Base-by-base conservation (phyloP, 2,113 vertebrate genomes). In the Sitta europaea region DNA sequence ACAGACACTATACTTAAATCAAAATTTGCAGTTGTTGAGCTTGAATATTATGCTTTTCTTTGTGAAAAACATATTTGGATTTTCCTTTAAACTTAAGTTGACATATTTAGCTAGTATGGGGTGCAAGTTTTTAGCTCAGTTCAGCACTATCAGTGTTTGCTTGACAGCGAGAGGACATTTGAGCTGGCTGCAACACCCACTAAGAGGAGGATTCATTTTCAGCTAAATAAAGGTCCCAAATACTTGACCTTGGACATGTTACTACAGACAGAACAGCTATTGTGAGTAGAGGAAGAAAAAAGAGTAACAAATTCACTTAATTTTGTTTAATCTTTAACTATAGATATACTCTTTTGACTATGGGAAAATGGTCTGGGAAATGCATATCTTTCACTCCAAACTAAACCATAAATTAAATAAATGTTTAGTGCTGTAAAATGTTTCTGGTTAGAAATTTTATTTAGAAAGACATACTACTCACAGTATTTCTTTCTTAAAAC, bases 31-130 rank as follows among this genome's bases (percentile, higher is more conserved):
- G 12, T 48, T 75, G 43, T 55, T 58, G 47, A 61, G 62, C 21
- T 66, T 24, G 7, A 78, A 36, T 71, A 2, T 23, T 29, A 4
- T 5, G 9, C 29, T 65, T 70, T 50, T 14, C 4, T 38, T 33
- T 51, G 18, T 14, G 42, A 59, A 71, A 58, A 63, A 80, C 58
- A 13, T 2, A 15, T 0, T 6, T 3, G 3, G 6, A 14, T 63
- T 78, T 86, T 72, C n/a, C 71, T 90, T 90, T 59, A 66, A 71
- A 40, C 14, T 70, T 58, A 31, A 42, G 67, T 31, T 31, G 10
- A 28, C 2, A 3, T 27, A 18, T 53, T 53, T 42, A n/a, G 9
- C 16, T n/a, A 11, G 23, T 13, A 5, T 0, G 0, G 11, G 4
- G 31, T 63, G n/a, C 24, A 68, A 23, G 36, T 7, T n/a, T 77